Base-by-base conservation (phyloP, 2,797 vertebrate genomes). In the Sciurus vulgaris region DNA sequence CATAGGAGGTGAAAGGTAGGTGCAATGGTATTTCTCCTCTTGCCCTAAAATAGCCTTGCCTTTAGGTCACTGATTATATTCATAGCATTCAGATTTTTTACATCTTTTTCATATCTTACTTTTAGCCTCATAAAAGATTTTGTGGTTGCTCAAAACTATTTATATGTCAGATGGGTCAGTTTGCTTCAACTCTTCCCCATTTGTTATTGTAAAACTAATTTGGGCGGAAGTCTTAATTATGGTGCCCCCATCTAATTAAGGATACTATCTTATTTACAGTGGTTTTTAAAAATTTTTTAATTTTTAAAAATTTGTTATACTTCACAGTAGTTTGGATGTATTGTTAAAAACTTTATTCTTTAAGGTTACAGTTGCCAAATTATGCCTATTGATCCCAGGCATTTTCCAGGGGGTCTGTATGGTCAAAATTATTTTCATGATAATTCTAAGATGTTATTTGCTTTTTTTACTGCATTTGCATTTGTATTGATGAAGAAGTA, bases 271-370 rank as follows among this genome's bases (percentile, higher is more conserved):
- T 89, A n/a, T 14, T 69, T 73, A 51, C 26, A 9, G 24, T 56
- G 54, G 5, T 81, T 90, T 90, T 92, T 56, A 18, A 38, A 38
- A 38, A 38, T 38, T 22, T 56, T 56, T 56, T 56, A 56, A 59
- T 59, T 59, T 59, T 59, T 7, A 1, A 59, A 47, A 47, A 47
- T 47, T 47, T 47, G 44, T 47, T 47, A 47, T 47, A 47, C 44
- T 17, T 69, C 69, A 51, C 26, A 12, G 24, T 56, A 20, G 5
- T 81, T 90, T 90, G 89, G 65, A 59, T 51, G 26, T 78, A 78
- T 22, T 81, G 14, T 83, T 90, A 87, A 97, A 97, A 86, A 59
- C 30, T 28, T 94, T 89, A 63, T 22, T 44, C 3, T 95, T 95
- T 81, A 88, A 79, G 56, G 47, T 41, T 81, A 9, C 41, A 47